Conservation (phyloP, 1,140 invertebrate genomes). For the Arion vulgaris region DNA sequence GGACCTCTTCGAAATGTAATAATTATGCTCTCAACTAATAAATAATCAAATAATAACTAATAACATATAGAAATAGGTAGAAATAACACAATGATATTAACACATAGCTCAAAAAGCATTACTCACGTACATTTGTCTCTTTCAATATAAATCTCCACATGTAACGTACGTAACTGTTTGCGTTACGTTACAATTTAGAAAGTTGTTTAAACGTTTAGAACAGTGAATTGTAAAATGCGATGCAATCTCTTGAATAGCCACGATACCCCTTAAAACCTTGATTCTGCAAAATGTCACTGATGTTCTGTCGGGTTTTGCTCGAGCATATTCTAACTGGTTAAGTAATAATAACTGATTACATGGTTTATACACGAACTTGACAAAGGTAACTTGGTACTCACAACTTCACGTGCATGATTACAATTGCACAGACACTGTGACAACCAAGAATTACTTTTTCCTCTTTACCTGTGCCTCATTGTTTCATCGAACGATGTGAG, state of each 20-base stretch:
- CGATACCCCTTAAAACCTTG: not conserved
- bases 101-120: no score
- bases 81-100: no score
- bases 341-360: not conserved
- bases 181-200: no score
- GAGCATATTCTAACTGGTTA: not conserved
- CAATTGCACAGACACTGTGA: not conserved
- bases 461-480: not conserved
- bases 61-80: no score
- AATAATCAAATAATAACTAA: no score
- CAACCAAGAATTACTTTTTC: not conserved
- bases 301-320: not conserved
- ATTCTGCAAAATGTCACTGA: not conserved
- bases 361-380: not conserved
- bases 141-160: no score
- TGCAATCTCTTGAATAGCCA: not conserved
- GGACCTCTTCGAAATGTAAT: no score
- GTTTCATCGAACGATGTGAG: not conserved
- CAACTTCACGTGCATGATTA: slow-evolving; percentile 1
- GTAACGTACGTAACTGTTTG: no score
- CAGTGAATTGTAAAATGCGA: no score
- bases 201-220: no score
- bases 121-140: no score
- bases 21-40: no score
- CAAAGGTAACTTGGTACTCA: not conserved